Evolutionary conservation across 2,888 invertebrate species (phyloP).

Genomic region (Gonocerus acuteangulatus): DNA sequence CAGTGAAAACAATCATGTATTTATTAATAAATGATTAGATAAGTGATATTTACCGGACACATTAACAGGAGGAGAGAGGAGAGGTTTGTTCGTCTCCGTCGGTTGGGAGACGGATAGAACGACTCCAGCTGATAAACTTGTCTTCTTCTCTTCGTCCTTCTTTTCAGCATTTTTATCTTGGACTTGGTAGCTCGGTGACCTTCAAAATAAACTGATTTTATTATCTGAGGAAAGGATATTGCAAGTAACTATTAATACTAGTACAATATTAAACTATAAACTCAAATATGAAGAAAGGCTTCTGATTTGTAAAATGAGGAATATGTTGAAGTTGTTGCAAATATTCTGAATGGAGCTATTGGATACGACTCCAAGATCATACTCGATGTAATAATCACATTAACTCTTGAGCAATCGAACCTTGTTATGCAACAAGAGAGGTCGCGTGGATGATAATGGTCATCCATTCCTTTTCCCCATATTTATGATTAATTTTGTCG

Average conservation of each 20-base stretch:
- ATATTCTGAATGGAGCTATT: no score
- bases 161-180: constrained; percentile 43
- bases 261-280: background rate
- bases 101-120: background rate
- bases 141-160: constrained; percentile 36
- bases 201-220: constrained; percentile 38
- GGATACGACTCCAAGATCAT: no score
- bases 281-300: background rate
- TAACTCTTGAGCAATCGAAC: no score
- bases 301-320: background rate
- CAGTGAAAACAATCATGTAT: background rate
- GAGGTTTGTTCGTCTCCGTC: background rate
- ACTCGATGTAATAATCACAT: no score
- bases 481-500: no score
- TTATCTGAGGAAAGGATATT: background rate
- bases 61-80: background rate
- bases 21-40: background rate
- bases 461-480: no score
- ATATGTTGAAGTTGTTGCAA: no score
- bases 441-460: no score
- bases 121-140: background rate
- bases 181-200: constrained; percentile 58
- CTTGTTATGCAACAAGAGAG: no score
- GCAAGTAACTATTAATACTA: background rate
- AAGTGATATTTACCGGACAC: background rate